phyloP scores from a whole-genome alignment of 2,797 vertebrate species.

The Parauchenoglanis punctatus region DNA sequence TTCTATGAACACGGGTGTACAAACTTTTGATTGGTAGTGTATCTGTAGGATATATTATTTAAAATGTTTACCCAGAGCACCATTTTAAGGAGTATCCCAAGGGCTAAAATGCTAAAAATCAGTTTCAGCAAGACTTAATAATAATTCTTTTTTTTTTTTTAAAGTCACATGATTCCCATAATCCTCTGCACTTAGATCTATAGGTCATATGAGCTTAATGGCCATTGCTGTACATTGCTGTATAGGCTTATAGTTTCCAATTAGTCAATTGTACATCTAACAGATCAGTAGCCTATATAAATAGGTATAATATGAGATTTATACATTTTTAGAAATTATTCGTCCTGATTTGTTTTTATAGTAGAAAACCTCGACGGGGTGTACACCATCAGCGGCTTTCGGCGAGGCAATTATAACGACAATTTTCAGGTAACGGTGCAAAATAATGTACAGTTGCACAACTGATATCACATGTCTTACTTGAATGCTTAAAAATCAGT shows the following conservation, averaged over 20 bases:
- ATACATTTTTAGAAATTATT: not conserved
- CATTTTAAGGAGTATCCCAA: not conserved
- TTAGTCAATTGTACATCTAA: not conserved
- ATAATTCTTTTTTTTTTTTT: no score
- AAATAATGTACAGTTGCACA: not conserved
- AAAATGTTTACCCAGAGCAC: not conserved
- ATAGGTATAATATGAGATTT: not conserved
- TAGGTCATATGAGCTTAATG: not conserved
- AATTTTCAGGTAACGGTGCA: conserved; percentile 54
- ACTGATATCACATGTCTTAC: not conserved
- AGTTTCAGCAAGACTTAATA: not conserved
- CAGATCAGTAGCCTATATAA: not conserved
- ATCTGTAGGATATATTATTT: not conserved
- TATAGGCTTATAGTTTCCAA: not conserved
- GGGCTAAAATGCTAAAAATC: not conserved
- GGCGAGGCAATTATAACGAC: conserved; percentile 25
- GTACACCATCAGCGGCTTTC: conserved; percentile 21
- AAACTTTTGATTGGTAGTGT: conserved; percentile 1
- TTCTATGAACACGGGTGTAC: not conserved
- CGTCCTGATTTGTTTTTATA: not conserved
- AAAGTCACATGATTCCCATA: not conserved
- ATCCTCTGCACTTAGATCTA: not conserved
- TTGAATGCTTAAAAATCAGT: not conserved
- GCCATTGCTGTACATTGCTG: not conserved
- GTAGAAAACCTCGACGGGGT: conserved; percentile 53